phyloP scores from a whole-genome alignment of 2,113 vertebrate species.

The Motacilla tschutschensis region DNA sequence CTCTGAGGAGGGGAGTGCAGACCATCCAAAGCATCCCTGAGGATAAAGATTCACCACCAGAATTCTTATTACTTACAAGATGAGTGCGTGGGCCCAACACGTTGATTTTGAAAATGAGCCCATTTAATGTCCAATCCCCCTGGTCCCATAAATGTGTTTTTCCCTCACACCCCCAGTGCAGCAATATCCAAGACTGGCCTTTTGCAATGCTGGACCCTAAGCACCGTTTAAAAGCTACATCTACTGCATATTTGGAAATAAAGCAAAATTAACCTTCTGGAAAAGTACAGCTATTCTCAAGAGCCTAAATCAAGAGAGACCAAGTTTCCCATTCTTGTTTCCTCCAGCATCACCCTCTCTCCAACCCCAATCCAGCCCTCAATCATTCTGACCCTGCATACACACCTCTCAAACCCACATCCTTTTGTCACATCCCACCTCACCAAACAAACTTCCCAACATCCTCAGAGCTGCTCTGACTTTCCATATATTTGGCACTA shows the following conservation, averaged over 20 bases:
- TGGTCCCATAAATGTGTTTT: background rate
- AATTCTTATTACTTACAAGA: background rate
- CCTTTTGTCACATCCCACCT: background rate
- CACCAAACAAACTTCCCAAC: background rate
- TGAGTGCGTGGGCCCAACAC: accelerated
- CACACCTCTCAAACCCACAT: background rate
- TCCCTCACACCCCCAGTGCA: background rate
- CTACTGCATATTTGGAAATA: background rate
- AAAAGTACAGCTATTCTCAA: background rate
- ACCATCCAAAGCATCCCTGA: background rate
- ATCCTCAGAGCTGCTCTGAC: background rate
- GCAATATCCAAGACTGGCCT: background rate
- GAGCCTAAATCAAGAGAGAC: background rate
- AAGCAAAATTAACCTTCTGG: background rate
- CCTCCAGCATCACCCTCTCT: background rate
- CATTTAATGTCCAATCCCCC: background rate
- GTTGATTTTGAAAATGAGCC: background rate
- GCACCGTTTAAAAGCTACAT: background rate
- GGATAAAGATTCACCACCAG: background rate
- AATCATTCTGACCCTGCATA: background rate
- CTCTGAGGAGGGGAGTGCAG: background rate
- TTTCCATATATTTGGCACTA: background rate
- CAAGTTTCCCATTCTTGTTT: background rate
- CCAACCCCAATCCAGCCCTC: background rate
- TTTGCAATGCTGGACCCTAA: background rate